phyloP scores from a whole-genome alignment of 2,113 vertebrate species.

The Gobio gobio region DNA sequence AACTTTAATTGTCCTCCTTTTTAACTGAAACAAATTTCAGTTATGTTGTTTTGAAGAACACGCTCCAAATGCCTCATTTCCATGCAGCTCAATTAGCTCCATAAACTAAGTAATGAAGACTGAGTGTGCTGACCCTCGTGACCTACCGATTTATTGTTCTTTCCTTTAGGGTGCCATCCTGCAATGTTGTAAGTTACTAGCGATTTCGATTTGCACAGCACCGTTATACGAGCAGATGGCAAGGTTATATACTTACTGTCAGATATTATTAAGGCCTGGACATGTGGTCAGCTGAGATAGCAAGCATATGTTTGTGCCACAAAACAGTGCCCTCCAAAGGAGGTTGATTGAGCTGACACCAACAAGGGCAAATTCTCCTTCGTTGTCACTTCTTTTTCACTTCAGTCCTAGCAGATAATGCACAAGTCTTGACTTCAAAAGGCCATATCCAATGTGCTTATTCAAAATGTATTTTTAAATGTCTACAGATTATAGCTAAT shows the following conservation, averaged over 20 bases:
- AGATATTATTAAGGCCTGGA: constrained; percentile 68
- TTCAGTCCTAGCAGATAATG: constrained; percentile 58
- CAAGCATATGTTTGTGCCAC: constrained; percentile 60
- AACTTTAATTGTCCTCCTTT: neutral
- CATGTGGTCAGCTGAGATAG: constrained; percentile 67
- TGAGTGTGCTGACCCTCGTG: constrained; percentile 56
- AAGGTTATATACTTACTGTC: constrained; percentile 74
- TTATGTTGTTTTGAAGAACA: neutral
- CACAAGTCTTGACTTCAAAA: constrained; percentile 61
- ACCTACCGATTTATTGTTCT: constrained; percentile 76
- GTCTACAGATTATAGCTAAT: constrained; percentile 57
- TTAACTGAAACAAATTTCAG: neutral
- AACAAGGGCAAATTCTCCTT: constrained; percentile 64
- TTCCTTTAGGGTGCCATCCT: constrained; percentile 74
- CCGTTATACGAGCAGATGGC: constrained; percentile 68
- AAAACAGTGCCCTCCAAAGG: constrained; percentile 61
- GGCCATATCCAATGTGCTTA: constrained; percentile 59
- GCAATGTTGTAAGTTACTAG: constrained; percentile 66
- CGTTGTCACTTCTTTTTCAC: constrained; percentile 60
- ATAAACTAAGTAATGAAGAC: constrained; percentile 59
- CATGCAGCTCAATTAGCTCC: constrained; percentile 51
- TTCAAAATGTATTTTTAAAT: constrained; percentile 54
- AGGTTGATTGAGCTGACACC: constrained; percentile 57
- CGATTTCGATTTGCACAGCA: constrained; percentile 66
- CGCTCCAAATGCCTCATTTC: neutral